A percentile compares a stretch with the other conserved stretches of the same genome.
These are phyloP conservation scores for Symphodus melops DNA, from an alignment of 2,113 vertebrate species.

Conservation along the genomic window DNA sequence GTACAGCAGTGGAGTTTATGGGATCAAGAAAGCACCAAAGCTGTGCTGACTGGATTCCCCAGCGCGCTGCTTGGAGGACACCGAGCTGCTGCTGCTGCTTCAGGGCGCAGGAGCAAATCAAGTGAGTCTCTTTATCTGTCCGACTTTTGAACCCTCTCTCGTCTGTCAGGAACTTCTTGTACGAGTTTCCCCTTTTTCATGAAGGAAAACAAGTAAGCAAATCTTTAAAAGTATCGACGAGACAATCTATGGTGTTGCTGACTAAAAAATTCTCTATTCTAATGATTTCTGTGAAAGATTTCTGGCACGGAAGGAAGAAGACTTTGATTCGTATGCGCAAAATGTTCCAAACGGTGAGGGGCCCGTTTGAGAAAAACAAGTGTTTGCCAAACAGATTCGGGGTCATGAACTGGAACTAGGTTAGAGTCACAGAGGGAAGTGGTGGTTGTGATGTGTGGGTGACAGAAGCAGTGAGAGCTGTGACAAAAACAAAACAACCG, in stretches of 20 bases:
- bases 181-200: too few species aligned
- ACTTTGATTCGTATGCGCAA: slow-evolving; percentile 4
- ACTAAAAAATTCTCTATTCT: background rate
- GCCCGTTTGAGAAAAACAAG: slow-evolving; percentile 9
- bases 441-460: background rate
- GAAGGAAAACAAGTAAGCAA: too few species aligned
- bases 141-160: background rate
- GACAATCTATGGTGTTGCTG: too few species aligned
- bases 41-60: background rate
- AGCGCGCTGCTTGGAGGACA: slow-evolving; percentile 12
- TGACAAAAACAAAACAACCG: background rate
- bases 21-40: background rate
- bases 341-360: background rate
- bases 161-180: background rate
- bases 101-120: slow-evolving; percentile 40
- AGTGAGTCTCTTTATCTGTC: slow-evolving; percentile 37
- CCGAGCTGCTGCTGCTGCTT: background rate
- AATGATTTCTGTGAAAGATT: background rate
- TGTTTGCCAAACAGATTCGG: slow-evolving; percentile 1
- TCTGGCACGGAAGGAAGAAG: background rate
- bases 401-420: slow-evolving; percentile 59
- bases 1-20: slow-evolving; percentile 26
- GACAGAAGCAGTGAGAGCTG: too few species aligned
- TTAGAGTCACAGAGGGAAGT: slow-evolving; percentile 10
- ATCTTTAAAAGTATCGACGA: too few species aligned